Conservation (phyloP, 2,888 invertebrate genomes). For the Andrena camellia region DNA sequence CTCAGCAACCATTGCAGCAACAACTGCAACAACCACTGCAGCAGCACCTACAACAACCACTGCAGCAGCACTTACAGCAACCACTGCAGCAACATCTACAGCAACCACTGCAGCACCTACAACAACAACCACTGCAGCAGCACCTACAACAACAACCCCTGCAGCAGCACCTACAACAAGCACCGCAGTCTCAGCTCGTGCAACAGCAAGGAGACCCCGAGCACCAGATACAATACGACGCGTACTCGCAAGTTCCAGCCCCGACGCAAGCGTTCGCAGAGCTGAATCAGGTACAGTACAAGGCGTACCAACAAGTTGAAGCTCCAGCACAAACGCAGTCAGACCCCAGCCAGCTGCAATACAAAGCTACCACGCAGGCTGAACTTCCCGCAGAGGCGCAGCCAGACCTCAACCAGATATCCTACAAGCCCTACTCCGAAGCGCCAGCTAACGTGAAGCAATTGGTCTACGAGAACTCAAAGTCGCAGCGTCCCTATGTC, state of each 20-base stretch:
- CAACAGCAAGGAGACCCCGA: background rate
- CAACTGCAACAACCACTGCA: slow-evolving; percentile 29
- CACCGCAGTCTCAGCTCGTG: background rate
- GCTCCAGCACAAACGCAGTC: background rate
- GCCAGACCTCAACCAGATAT: slow-evolving; percentile 17
- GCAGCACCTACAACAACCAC: no score
- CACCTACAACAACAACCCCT: slow-evolving; percentile 5
- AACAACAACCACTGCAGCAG: no score
- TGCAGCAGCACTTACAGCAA: no score
- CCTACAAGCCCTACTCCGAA: slow-evolving; percentile 67
- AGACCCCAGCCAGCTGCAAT: slow-evolving; percentile 3
- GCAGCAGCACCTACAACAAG: background rate
- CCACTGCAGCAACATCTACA: no score
- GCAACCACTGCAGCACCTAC: no score
- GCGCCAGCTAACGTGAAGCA: slow-evolving; percentile 78
- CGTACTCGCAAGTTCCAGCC: background rate
- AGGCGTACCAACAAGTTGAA: background rate
- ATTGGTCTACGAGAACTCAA: slow-evolving; percentile 74
- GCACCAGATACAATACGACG: slow-evolving; percentile 26
- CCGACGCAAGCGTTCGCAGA: background rate
- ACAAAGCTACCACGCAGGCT: slow-evolving; percentile 20
- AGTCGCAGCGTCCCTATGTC: slow-evolving; percentile 77
- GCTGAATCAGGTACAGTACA: background rate
- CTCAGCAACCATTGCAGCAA: slow-evolving; percentile 20
- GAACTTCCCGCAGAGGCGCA: background rate